Conservation (phyloP, 2,888 invertebrate genomes). For the Lymantria monacha region DNA sequence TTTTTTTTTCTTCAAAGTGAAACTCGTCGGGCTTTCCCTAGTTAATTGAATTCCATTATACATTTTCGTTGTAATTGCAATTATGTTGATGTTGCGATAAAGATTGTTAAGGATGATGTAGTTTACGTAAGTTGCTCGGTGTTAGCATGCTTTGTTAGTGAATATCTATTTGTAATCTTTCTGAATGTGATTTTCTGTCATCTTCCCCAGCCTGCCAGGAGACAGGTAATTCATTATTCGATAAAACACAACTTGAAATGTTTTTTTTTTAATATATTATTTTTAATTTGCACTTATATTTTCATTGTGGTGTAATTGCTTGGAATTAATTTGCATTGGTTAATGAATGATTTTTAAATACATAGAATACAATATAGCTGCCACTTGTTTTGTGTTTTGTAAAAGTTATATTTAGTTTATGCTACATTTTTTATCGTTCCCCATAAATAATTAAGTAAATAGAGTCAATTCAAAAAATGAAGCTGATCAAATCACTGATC, state of each 20-base stretch:
- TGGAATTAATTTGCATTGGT: slow-evolving; percentile 8
- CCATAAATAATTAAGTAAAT: background rate
- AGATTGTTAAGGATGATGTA: slow-evolving; percentile 52
- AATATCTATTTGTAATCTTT: slow-evolving; percentile 75
- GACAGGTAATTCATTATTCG: slow-evolving; percentile 68
- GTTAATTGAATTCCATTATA: slow-evolving; percentile 68
- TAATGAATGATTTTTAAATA: background rate
- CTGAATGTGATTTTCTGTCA: slow-evolving; percentile 82
- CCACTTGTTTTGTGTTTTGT: slow-evolving; percentile 3
- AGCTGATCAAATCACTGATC: too few species aligned
- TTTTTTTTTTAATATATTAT: slow-evolving; percentile 25
- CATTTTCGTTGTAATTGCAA: slow-evolving; percentile 65
- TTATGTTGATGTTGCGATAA: slow-evolving; percentile 56
- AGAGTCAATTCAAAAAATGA: too few species aligned
- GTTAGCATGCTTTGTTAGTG: slow-evolving; percentile 69
- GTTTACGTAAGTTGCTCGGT: slow-evolving; percentile 45
- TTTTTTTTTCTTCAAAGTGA: slow-evolving; percentile 70
- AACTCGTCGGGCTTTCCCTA: slow-evolving; percentile 73
- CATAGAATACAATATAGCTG: background rate
- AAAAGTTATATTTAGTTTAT: background rate
- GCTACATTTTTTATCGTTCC: background rate
- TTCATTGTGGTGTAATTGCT: slow-evolving; percentile 30
- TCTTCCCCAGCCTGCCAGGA: slow-evolving; percentile 83
- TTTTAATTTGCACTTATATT: slow-evolving; percentile 22
- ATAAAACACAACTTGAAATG: slow-evolving; percentile 36